Evolutionary conservation across 2,888 invertebrate species (phyloP), one percentile per base, ranked within the genome.

Genomic region (Cacoxenus indagator): DNA sequence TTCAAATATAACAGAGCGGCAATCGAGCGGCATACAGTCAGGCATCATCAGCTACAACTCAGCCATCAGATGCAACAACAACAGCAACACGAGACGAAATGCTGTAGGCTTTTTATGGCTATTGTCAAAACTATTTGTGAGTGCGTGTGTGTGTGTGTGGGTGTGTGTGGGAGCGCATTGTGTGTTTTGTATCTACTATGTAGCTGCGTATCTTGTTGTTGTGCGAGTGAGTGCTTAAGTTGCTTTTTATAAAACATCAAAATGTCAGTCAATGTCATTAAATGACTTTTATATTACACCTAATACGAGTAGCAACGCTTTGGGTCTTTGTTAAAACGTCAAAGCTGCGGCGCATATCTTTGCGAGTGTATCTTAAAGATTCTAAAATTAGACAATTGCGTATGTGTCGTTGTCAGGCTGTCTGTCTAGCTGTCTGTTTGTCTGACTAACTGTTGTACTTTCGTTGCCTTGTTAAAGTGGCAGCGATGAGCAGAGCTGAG

Each of bases 211-310:
- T 43, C 45, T n/a, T n/a, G n/a, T n/a, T n/a, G n/a, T n/a, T n/a
- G n/a, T 43, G 65, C 27, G 54, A 43, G 67, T 73, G 80, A 82
- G 80, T 76, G 81, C 83, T 78, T 81, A 82, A 84, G 83, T 77
- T 84, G 81, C 79, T 83, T 84, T 82, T 81, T 81, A 83, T 84
- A 83, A 84, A 84, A 84, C 82, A 82, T 82, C 84, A 82, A 82
- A 82, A 84, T 82, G 82, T 82, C 82, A 82, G 82, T 82, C 84
- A 82, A 83, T 82, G 82, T 82, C 82, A 82, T 82, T 82, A 84
- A 84, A 82, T 82, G 84, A 83, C 82, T 82, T 84, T 84, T 82
- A 83, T 84, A 82, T 84, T 82, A 82, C 82, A 82, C 84, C 84
- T 84, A 82, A 82, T 81, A 81, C 84, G 82, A 82, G 80, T n/a